These are phyloP conservation scores for Papilio aristodemus DNA, from an alignment of 1,140 invertebrate genomes.

Conservation along the genomic window DNA sequence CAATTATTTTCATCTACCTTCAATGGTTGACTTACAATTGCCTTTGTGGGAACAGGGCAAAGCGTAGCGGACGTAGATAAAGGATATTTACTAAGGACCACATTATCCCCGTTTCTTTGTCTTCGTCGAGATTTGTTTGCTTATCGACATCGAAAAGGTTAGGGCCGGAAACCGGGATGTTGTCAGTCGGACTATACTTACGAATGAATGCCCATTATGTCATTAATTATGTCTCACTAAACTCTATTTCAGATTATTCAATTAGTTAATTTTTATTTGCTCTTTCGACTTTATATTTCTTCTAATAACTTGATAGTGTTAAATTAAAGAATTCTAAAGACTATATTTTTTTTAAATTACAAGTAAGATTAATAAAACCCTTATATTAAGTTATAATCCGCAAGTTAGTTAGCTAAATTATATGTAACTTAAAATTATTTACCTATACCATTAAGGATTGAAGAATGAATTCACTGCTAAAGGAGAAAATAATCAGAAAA, in stretches of 20 bases:
- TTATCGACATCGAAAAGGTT: constrained; percentile 10
- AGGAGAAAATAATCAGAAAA: too few species aligned
- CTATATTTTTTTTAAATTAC: too few species aligned
- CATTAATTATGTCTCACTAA: not conserved
- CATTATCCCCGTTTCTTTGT: constrained; percentile 48
- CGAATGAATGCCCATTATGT: constrained; percentile 3
- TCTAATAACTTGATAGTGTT: too few species aligned
- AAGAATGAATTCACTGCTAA: too few species aligned
- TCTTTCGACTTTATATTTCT: not conserved
- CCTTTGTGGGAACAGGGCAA: constrained; percentile 2
- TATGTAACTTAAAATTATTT: too few species aligned
- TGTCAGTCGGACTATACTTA: not conserved
- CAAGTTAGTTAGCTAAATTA: too few species aligned
- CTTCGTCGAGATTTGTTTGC: constrained; percentile 38
- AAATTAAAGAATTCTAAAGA: too few species aligned
- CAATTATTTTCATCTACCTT: not conserved
- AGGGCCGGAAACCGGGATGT: constrained; percentile 3
- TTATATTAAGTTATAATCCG: too few species aligned
- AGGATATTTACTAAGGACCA: constrained; percentile 48
- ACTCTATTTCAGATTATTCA: not conserved
- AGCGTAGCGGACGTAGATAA: constrained; percentile 36
- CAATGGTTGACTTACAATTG: not conserved
- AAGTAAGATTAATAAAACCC: too few species aligned
- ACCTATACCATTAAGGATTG: too few species aligned
- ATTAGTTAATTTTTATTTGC: not conserved